Percentiles rank a stretch among this genome's conserved stretches.
phyloP scores from a whole-genome alignment of 2,797 vertebrate genomes.

The Spatula versicolor region DNA sequence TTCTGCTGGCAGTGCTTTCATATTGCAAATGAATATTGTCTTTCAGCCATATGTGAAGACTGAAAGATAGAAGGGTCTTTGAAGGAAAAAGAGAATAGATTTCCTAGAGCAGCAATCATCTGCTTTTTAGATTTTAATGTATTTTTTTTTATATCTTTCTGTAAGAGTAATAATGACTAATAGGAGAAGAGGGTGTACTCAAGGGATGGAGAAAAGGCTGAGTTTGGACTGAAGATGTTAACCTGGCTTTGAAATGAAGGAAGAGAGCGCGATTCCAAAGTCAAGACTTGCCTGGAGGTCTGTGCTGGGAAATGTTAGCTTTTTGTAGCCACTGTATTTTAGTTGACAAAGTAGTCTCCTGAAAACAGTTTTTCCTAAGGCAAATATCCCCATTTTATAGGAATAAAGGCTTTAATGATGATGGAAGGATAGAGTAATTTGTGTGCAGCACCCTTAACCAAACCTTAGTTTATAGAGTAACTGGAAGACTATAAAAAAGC shows the following conservation, averaged over 20 bases:
- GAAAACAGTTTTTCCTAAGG: neutral
- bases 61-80: neutral
- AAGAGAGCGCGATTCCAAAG: rapidly evolving
- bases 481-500: neutral
- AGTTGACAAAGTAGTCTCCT: neutral
- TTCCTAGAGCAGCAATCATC: neutral
- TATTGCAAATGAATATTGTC: neutral
- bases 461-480: neutral
- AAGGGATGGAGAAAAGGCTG: neutral
- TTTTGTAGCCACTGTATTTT: neutral
- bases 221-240: neutral
- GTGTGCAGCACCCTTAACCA: neutral
- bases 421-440: neutral
- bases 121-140: neutral
- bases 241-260: neutral
- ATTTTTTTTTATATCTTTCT: neutral
- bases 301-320: neutral
- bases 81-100: neutral
- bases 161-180: neutral
- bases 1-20: neutral
- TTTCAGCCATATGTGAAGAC: neutral
- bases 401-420: neutral
- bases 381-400: neutral
- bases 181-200: neutral
- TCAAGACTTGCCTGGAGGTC: neutral